Conservation (phyloP, 1,140 invertebrate genomes). For the Anagrus nilaparvatae region DNA sequence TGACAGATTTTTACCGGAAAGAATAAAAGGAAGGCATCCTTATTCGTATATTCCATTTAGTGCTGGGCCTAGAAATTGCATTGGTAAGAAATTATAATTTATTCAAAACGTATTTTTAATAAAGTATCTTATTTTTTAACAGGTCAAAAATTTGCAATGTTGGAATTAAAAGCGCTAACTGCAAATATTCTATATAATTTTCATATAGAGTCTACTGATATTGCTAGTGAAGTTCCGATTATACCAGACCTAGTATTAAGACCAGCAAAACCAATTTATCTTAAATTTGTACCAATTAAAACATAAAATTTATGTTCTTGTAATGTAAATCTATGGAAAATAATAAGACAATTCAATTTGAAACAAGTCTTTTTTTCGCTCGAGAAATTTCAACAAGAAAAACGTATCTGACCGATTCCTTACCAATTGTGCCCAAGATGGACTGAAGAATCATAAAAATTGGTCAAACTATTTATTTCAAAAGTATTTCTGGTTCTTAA, state of each 20-base stretch:
- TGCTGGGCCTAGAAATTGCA: conserved; percentile 61
- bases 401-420: no score
- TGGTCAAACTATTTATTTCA: no score
- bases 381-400: no score
- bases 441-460: no score
- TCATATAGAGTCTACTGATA: conserved; percentile 16
- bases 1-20: conserved; percentile 56
- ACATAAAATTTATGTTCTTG: no score
- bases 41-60: conserved; percentile 53
- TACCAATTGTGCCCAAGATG: no score
- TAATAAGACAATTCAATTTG: no score
- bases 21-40: conserved; percentile 35
- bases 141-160: conserved; percentile 24
- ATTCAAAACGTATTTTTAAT: no score
- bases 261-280: conserved; percentile 10
- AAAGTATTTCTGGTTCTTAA: no score
- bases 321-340: no score
- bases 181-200: conserved; percentile 20
- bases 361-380: no score
- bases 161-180: conserved; percentile 16
- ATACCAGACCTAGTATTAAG: conserved; percentile 15
- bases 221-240: conserved; percentile 10
- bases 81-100: conserved; percentile 42
- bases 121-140: background rate
- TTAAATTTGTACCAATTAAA: conserved; percentile 14